phyloP scores from a whole-genome alignment of 2,797 vertebrate species.

The Anomalospiza imberbis region DNA sequence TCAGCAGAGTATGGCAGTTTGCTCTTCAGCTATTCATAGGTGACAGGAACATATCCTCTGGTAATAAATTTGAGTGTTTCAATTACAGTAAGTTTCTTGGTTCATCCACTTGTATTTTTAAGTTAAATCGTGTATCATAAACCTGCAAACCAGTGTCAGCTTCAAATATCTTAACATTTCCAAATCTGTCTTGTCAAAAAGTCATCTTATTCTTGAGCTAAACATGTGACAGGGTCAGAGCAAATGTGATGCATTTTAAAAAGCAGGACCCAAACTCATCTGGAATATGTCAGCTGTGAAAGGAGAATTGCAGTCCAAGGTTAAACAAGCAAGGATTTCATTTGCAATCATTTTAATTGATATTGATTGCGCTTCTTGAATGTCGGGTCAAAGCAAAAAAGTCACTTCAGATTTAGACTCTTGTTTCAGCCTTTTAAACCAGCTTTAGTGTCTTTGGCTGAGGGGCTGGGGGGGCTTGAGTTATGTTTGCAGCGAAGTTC shows the following conservation, averaged over 20 bases:
- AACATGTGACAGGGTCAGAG: conserved; percentile 4
- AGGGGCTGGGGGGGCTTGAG: background rate
- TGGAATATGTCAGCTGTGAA: conserved; percentile 25
- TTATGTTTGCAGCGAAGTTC: background rate
- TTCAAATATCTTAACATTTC: conserved; percentile 44
- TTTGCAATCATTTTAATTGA: conserved; percentile 60
- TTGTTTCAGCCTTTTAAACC: background rate
- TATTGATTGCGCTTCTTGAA: conserved; percentile 25
- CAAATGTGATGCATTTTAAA: background rate
- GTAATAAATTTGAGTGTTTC: conserved; percentile 40
- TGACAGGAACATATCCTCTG: background rate
- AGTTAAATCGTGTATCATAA: conserved; percentile 31
- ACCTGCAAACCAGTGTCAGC: background rate
- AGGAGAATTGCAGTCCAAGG: conserved; percentile 49
- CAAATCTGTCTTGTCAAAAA: conserved; percentile 34
- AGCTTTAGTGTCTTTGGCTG: background rate
- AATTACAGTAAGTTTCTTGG: conserved; percentile 27
- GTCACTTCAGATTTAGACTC: background rate
- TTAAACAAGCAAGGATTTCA: conserved; percentile 53
- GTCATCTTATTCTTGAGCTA: conserved; percentile 15
- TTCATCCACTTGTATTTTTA: conserved; percentile 47
- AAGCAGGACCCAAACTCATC: background rate
- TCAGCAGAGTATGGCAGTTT: background rate
- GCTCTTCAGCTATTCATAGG: background rate
- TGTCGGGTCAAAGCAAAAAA: conserved; percentile 2